phyloP scores from a whole-genome alignment of 2,888 invertebrate species.

The Drosophila niveifrons region DNA sequence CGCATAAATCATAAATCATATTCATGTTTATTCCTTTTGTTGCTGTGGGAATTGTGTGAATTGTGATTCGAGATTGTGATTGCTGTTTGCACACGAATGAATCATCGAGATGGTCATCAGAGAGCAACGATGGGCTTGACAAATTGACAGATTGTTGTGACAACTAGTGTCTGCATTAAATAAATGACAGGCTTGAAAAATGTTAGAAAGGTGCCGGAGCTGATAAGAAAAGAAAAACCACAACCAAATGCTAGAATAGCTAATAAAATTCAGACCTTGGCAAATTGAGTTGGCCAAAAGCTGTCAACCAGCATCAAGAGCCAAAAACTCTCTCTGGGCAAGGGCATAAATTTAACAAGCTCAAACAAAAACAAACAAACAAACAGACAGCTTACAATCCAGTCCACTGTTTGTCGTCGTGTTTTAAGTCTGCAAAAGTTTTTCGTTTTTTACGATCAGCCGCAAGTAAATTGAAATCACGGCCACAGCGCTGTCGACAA shows the following conservation, averaged over 20 bases:
- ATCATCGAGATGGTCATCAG: background rate
- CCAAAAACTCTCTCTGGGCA: slow-evolving; percentile 23
- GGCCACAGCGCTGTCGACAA: slow-evolving; percentile 10
- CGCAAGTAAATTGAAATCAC: slow-evolving; percentile 74
- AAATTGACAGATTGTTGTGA: slow-evolving; percentile 47
- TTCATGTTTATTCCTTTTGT: slow-evolving; percentile 22
- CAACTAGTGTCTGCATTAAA: slow-evolving; percentile 34
- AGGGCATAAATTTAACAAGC: slow-evolving; percentile 69
- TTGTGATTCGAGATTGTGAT: slow-evolving; percentile 45
- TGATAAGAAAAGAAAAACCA: slow-evolving; percentile 2
- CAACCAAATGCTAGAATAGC: slow-evolving; percentile 11
- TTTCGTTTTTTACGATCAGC: slow-evolving; percentile 59
- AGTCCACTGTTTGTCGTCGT: background rate
- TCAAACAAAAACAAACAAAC: slow-evolving; percentile 38
- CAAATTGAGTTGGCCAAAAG: slow-evolving; percentile 47
- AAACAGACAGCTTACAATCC: background rate
- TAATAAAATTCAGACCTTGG: slow-evolving; percentile 38
- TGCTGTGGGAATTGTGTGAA: slow-evolving; percentile 25
- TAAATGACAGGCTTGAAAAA: slow-evolving; percentile 38
- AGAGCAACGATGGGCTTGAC: slow-evolving; percentile 13
- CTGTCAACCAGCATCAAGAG: slow-evolving; percentile 58
- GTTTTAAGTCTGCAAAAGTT: slow-evolving; percentile 18
- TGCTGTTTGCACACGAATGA: slow-evolving; percentile 39
- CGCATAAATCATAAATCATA: slow-evolving; percentile 40
- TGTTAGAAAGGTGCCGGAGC: slow-evolving; percentile 19